Conservation (phyloP, 2,113 vertebrate species). For the Pseudonaja textilis region DNA sequence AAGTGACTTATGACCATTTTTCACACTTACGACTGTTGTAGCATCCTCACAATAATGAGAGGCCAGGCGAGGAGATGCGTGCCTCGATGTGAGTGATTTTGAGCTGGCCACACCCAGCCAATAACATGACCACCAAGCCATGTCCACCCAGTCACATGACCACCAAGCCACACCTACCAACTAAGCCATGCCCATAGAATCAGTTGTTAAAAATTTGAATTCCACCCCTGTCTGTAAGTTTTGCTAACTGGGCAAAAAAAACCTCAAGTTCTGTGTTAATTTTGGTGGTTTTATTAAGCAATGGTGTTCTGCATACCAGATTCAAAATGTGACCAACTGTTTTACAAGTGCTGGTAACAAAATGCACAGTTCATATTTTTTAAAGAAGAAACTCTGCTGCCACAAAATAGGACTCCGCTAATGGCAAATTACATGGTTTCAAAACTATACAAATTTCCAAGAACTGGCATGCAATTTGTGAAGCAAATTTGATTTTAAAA, state of each 20-base stretch:
- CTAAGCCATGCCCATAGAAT: no score
- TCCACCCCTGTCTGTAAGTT: not conserved
- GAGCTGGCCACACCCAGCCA: no score
- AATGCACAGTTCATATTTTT: not conserved
- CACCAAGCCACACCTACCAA: no score
- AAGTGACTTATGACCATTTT: no score
- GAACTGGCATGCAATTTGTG: not conserved
- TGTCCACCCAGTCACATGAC: no score
- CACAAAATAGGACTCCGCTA: not conserved
- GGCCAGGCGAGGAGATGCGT: no score
- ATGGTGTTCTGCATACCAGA: not conserved
- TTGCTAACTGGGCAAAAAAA: not conserved
- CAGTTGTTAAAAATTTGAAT: no score
- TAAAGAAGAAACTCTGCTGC: not conserved
- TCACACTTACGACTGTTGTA: no score
- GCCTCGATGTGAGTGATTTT: no score
- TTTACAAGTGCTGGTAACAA: not conserved
- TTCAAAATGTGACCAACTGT: not conserved
- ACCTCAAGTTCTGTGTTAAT: not conserved
- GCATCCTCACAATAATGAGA: no score
- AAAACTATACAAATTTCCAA: not conserved
- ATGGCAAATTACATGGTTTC: not conserved
- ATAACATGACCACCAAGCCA: no score
- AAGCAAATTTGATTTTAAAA: not conserved
- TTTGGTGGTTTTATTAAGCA: not conserved